A percentile compares a stretch with the other conserved stretches of the same genome.
Conservation (phyloP, 2,888 invertebrate genomes). For the Agrochola circellaris region DNA sequence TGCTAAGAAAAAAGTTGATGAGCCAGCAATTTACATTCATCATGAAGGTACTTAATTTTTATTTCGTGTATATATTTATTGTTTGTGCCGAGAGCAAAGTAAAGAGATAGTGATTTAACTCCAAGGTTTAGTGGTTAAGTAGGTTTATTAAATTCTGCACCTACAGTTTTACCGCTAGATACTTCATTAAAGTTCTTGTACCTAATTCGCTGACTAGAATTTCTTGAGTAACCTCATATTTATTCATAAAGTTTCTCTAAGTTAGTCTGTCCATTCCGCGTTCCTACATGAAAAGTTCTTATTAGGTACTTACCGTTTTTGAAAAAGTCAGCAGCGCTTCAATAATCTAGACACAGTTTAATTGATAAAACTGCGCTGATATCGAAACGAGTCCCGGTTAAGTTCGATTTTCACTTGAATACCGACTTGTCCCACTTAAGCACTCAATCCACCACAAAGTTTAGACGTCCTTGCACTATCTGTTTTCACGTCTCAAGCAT, state of each 20-base stretch:
- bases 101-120: constrained; percentile 28
- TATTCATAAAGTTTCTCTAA: constrained; percentile 19
- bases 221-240: constrained; percentile 27
- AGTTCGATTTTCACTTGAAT: constrained; percentile 77
- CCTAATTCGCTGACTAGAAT: background rate
- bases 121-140: constrained; percentile 16
- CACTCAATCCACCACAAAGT: constrained; percentile 80
- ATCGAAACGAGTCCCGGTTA: constrained; percentile 84
- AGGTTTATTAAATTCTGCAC: constrained; percentile 22
- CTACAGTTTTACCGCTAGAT: background rate
- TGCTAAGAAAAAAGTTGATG: constrained; percentile 77
- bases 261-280: background rate
- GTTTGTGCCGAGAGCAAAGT: constrained; percentile 10
- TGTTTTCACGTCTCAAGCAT: constrained; percentile 80
- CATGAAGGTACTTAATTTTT: constrained; percentile 65
- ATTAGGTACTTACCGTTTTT: constrained; percentile 82
- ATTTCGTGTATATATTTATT: constrained; percentile 39
- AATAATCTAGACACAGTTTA: constrained; percentile 89
- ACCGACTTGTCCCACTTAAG: constrained; percentile 76
- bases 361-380: constrained; percentile 86
- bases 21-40: constrained; percentile 83
- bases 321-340: constrained; percentile 77
- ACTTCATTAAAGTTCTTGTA: constrained; percentile 8
- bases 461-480: constrained; percentile 82
- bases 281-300: background rate